These are phyloP conservation scores for Drosophila parvula DNA, from an alignment of 1,140 invertebrate species.

Conservation along the genomic window DNA sequence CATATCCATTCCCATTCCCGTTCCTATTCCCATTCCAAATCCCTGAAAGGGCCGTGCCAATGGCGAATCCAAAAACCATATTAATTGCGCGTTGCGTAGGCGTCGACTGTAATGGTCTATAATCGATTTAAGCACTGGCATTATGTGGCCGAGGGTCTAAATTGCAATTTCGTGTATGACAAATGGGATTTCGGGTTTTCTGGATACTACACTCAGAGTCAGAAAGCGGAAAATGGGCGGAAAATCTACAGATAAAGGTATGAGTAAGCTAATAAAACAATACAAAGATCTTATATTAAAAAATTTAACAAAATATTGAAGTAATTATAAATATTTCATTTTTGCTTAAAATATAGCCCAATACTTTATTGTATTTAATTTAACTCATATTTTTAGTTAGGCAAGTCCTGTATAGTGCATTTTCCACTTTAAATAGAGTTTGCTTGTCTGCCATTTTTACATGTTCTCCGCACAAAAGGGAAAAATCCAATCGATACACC, in stretches of 20 bases:
- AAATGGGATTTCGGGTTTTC: slow-evolving; percentile 56
- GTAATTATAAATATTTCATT: no score
- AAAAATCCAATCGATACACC: slow-evolving; percentile 33
- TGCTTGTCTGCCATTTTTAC: slow-evolving; percentile 13
- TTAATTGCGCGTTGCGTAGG: slow-evolving; percentile 69
- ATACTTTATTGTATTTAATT: neutral
- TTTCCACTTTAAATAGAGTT: slow-evolving; percentile 8
- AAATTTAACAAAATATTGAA: no score
- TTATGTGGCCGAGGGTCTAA: slow-evolving; percentile 55
- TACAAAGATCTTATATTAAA: no score
- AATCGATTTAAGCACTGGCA: slow-evolving; percentile 74
- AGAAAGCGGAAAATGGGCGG: neutral
- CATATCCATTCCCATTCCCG: slow-evolving; percentile 29
- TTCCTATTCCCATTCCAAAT: slow-evolving; percentile 9
- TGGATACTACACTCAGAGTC: slow-evolving; percentile 9
- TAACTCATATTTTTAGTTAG: slow-evolving; percentile 16
- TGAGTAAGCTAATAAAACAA: no score
- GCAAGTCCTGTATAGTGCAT: slow-evolving; percentile 1
- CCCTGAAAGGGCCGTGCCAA: slow-evolving; percentile 24
- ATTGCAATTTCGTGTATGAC: slow-evolving; percentile 64
- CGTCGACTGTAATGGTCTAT: slow-evolving; percentile 73
- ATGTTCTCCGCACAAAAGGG: neutral
- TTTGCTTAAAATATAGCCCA: no score
- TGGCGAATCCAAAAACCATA: slow-evolving; percentile 58
- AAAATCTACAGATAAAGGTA: neutral